Conservation (phyloP, 1,140 invertebrate species). For the Sitophilus oryzae region DNA sequence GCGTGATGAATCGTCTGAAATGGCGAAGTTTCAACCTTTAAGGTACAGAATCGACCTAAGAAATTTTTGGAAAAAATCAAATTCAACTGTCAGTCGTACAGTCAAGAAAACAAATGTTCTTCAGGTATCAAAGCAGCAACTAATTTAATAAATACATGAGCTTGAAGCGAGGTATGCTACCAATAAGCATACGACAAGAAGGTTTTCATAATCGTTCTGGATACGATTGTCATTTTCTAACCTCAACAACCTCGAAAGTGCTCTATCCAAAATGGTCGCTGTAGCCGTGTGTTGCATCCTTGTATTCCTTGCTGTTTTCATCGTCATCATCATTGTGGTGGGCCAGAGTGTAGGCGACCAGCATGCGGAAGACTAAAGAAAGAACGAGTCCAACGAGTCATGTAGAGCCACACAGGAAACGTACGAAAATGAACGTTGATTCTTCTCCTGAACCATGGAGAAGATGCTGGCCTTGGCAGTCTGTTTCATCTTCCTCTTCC, state of each 20-base stretch:
- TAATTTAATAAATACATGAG: no score
- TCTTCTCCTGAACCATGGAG: conserved; percentile 6
- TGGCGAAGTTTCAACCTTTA: no score
- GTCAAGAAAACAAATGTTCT: no score
- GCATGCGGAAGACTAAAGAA: conserved; percentile 19
- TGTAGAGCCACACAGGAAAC: neutral
- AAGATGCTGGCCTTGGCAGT: conserved; percentile 69
- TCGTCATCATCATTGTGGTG: conserved; percentile 70
- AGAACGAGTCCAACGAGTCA: neutral
- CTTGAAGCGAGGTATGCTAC: neutral
- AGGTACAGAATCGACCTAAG: no score
- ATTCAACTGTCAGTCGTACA: no score
- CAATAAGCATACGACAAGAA: no score
- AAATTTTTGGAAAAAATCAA: no score
- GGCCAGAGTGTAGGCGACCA: conserved; percentile 58
- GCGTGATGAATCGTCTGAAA: no score
- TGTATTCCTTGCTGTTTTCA: conserved; percentile 68
- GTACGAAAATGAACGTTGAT: neutral
- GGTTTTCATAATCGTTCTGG: no score
- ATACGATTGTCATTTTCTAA: neutral
- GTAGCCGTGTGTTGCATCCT: conserved; percentile 73
- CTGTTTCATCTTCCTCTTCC: conserved; percentile 66
- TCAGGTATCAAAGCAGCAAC: no score
- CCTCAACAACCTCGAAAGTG: conserved; percentile 25
- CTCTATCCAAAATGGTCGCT: conserved; percentile 56